Conservation (phyloP, 2,888 invertebrate genomes). For the Andricus curvator region DNA sequence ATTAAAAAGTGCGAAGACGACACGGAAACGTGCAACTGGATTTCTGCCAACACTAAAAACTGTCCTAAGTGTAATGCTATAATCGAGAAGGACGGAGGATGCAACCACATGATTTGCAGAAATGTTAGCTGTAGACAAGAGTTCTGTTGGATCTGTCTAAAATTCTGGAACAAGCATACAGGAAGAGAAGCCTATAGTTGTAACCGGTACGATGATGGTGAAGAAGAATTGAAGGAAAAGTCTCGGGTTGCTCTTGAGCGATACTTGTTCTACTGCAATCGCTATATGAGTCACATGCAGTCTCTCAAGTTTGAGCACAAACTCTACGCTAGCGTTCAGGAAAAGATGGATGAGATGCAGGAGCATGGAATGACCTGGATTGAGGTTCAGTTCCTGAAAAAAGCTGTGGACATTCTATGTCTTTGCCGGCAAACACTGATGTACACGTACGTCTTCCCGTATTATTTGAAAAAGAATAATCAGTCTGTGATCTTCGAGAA, state of each 20-base stretch:
- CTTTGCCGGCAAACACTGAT: slow-evolving; percentile 98
- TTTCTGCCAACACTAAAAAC: slow-evolving; percentile 99
- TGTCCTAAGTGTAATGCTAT: slow-evolving; percentile 96
- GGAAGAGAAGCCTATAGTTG: slow-evolving; percentile 81
- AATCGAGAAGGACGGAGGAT: slow-evolving; percentile 98
- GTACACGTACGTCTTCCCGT: slow-evolving; percentile 99
- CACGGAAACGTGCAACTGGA: slow-evolving; percentile 99
- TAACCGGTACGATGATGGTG: slow-evolving; percentile 80
- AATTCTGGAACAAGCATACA: slow-evolving; percentile 97
- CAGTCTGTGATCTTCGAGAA: slow-evolving; percentile 99
- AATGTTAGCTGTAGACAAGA: slow-evolving; percentile 98
- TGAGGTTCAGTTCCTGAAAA: slow-evolving; percentile 99
- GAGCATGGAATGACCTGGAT: slow-evolving; percentile 99
- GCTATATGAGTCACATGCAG: slow-evolving; percentile 99
- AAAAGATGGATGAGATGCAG: slow-evolving; percentile 99
- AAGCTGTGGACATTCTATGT: slow-evolving; percentile 97
- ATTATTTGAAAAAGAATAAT: slow-evolving; percentile 98
- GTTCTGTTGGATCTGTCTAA: slow-evolving; percentile 99
- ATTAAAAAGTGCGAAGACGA: slow-evolving; percentile 99
- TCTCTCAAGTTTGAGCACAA: slow-evolving; percentile 98
- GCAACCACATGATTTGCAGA: slow-evolving; percentile 99
- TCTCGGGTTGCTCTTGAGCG: slow-evolving; percentile 96
- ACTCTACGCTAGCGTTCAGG: slow-evolving; percentile 96
- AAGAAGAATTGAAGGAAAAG: slow-evolving; percentile 97
- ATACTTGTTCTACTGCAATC: slow-evolving; percentile 93